phyloP scores from a whole-genome alignment of 2,113 vertebrate species.

The Engystomops pustulosus region DNA sequence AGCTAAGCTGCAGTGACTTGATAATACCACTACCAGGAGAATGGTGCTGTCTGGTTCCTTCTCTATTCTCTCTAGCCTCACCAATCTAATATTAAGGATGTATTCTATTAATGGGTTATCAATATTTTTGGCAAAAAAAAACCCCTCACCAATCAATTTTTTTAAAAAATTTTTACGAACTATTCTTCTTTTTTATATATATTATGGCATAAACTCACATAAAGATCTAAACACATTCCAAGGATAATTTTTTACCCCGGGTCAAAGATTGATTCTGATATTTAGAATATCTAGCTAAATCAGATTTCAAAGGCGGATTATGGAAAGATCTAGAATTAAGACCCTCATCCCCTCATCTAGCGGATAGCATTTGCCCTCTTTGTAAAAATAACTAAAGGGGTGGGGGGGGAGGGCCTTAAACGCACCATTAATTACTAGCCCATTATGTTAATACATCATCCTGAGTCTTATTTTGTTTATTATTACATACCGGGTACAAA shows the following conservation, averaged over 20 bases:
- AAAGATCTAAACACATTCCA: constrained; percentile 33
- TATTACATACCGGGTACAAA: constrained; percentile 19
- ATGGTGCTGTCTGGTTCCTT: too few relatives aligned
- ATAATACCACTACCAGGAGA: too few relatives aligned
- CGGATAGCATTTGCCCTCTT: not conserved
- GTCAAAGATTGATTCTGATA: not conserved
- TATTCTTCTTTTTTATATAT: not conserved
- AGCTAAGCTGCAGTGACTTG: too few relatives aligned
- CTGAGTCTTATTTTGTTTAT: constrained; percentile 23
- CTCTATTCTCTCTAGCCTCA: too few relatives aligned
- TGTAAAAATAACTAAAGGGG: not conserved
- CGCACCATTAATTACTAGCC: not conserved
- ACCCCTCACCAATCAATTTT: too few relatives aligned
- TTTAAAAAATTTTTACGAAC: not conserved
- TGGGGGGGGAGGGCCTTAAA: not conserved
- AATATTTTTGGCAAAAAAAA: too few relatives aligned
- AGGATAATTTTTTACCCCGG: not conserved
- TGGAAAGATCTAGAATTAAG: not conserved
- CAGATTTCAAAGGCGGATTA: constrained; percentile 14
- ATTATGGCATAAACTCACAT: constrained; percentile 57
- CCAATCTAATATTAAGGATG: too few relatives aligned
- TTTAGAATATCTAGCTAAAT: constrained; percentile 27
- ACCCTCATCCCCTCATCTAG: not conserved
- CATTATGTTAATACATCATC: constrained; percentile 42
- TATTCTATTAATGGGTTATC: too few relatives aligned